Conservation (phyloP, 2,888 invertebrate species). For the Trachelus iudaicus region DNA sequence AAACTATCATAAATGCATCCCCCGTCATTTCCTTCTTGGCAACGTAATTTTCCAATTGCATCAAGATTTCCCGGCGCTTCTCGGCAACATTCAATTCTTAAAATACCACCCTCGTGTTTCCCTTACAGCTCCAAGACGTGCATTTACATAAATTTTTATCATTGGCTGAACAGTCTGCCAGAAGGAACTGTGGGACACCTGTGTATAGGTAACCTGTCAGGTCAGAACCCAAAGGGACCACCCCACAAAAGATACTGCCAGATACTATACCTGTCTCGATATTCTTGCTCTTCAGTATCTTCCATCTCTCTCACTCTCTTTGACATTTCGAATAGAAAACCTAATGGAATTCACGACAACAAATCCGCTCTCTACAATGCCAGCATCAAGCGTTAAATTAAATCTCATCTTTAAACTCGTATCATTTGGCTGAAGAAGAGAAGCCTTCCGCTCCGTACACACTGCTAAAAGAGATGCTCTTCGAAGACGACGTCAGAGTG, state of each 20-base stretch:
- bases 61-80: background rate
- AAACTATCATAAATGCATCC: background rate
- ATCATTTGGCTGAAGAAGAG: background rate
- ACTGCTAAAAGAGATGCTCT: background rate
- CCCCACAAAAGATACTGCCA: conserved; percentile 35
- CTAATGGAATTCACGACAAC: background rate
- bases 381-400: background rate
- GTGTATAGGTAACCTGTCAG: conserved; percentile 10
- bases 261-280: background rate
- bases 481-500: background rate
- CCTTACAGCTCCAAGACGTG: conserved; percentile 18
- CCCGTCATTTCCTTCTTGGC: background rate
- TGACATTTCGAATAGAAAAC: background rate
- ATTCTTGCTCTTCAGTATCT: background rate
- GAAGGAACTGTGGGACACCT: conserved; percentile 32
- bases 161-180: conserved; percentile 11
- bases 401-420: background rate
- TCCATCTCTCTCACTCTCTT: background rate
- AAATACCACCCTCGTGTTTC: background rate
- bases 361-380: background rate
- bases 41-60: background rate
- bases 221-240: conserved; percentile 25
- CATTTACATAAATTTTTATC: conserved; percentile 32
- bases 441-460: background rate
- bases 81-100: background rate